Evolutionary conservation across 2,888 invertebrate species (phyloP).

Genomic region (Lasius platythorax): DNA sequence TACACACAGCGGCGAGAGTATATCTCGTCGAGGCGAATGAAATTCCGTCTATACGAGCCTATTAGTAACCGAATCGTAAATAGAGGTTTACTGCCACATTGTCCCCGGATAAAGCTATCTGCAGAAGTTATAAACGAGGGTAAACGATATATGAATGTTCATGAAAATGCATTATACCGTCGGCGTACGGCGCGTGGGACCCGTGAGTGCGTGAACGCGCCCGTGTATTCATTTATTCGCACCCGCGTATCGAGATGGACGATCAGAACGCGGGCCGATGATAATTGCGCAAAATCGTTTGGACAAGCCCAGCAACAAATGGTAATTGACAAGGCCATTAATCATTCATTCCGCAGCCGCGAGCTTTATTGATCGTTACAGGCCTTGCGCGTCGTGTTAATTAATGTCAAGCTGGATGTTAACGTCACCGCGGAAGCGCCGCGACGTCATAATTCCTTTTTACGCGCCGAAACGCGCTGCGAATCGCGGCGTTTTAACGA

Average conservation of each 20-base stretch:
- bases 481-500: background rate
- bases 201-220: background rate
- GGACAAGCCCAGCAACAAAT: slow-evolving; percentile 72
- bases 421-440: slow-evolving; percentile 48
- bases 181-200: no score
- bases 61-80: slow-evolving; percentile 51
- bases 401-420: slow-evolving; percentile 69
- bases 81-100: slow-evolving; percentile 42
- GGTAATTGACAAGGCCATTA: slow-evolving; percentile 79
- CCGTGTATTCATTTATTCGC: slow-evolving; percentile 43
- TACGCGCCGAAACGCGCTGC: background rate
- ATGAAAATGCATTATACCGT: slow-evolving; percentile 62
- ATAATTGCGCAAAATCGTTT: slow-evolving; percentile 77
- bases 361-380: slow-evolving; percentile 75
- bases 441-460: slow-evolving; percentile 46
- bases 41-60: slow-evolving; percentile 34
- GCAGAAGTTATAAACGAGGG: slow-evolving; percentile 65
- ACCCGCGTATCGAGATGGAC: slow-evolving; percentile 45
- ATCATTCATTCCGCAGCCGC: slow-evolving; percentile 76
- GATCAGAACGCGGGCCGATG: slow-evolving; percentile 52
- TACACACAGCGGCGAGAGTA: background rate
- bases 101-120: slow-evolving; percentile 54
- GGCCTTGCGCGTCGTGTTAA: slow-evolving; percentile 71
- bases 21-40: slow-evolving; percentile 25
- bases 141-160: slow-evolving; percentile 59